Conservation (phyloP, 1,140 invertebrate genomes). For the Asobara japonica region DNA sequence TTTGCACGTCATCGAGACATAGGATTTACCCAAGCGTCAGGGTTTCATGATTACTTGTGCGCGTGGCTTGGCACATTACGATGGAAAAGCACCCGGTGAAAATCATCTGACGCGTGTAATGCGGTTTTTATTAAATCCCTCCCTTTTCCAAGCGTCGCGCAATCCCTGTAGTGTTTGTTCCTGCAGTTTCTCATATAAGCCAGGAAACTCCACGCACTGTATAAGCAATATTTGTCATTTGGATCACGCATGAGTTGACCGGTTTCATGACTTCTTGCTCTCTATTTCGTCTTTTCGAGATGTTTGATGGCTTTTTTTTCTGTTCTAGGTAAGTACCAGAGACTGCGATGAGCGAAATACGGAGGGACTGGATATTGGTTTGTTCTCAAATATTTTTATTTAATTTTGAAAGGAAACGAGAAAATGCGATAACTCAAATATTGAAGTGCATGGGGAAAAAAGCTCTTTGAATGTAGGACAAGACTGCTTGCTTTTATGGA, state of each 20-base stretch:
- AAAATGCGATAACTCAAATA: background rate
- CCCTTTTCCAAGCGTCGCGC: slow-evolving; percentile 20
- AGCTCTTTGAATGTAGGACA: too few relatives aligned
- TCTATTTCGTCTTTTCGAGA: background rate
- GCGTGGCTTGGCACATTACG: slow-evolving; percentile 16
- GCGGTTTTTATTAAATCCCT: slow-evolving; percentile 59
- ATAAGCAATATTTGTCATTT: slow-evolving; percentile 20
- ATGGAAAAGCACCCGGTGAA: slow-evolving; percentile 43
- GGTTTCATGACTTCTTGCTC: background rate
- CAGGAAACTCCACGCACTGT: slow-evolving; percentile 6
- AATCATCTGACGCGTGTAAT: slow-evolving; percentile 60
- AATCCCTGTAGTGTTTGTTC: slow-evolving; percentile 2
- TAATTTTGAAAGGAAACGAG: background rate
- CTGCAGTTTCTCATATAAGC: background rate
- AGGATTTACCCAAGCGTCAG: slow-evolving; percentile 10
- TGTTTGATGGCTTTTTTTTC: slow-evolving; percentile 26
- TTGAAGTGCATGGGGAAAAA: too few relatives aligned
- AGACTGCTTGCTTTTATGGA: too few relatives aligned
- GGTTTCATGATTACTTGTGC: slow-evolving; percentile 25
- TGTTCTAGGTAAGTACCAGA: slow-evolving; percentile 40
- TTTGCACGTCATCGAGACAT: slow-evolving; percentile 18
- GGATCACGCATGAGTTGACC: background rate
- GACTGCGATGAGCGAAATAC: background rate
- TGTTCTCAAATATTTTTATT: background rate
- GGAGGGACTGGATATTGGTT: background rate